phyloP scores from a whole-genome alignment of 1,140 invertebrate genomes.

The Drosophila malerkotliana region DNA sequence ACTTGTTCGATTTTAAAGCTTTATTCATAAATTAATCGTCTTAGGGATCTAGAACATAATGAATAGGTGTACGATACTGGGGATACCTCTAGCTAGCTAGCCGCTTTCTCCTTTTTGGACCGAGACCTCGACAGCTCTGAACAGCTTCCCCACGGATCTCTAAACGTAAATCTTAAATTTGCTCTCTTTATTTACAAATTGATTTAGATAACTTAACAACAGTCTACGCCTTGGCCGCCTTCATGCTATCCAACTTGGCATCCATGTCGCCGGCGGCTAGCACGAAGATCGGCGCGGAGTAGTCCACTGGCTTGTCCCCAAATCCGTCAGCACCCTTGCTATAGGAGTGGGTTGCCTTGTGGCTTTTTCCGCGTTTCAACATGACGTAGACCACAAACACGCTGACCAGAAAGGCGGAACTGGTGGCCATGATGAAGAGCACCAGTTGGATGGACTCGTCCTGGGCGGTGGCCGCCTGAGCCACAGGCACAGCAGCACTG shows the following conservation, averaged over 20 bases:
- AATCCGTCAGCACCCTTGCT: conserved; percentile 8
- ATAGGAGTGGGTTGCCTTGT: conserved; percentile 46
- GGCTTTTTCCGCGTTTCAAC: conserved; percentile 69
- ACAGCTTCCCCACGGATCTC: conserved; percentile 3
- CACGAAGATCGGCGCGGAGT: conserved; percentile 79
- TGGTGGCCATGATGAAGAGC: conserved; percentile 80
- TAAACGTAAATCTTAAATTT: conserved; percentile 48
- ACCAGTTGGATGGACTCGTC: conserved; percentile 78
- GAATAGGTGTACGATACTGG: conserved; percentile 40
- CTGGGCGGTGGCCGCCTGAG: conserved; percentile 63
- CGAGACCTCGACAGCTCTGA: too few relatives aligned
- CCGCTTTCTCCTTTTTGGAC: conserved; percentile 30
- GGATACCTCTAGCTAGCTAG: conserved; percentile 1
- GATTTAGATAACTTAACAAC: conserved; percentile 62
- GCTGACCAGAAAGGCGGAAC: conserved; percentile 82
- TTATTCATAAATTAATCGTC: conserved; percentile 81
- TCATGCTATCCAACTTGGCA: conserved; percentile 48
- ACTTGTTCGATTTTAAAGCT: conserved; percentile 65
- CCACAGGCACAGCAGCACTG: conserved; percentile 43
- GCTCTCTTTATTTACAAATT: conserved; percentile 72
- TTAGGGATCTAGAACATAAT: conserved; percentile 60
- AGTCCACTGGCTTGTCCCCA: conserved; percentile 70
- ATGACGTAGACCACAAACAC: conserved; percentile 82
- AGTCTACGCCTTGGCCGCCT: conserved; percentile 63
- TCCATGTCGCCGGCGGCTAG: conserved; percentile 58